Conservation (phyloP, 2,797 vertebrate genomes). For the Alosa sapidissima region DNA sequence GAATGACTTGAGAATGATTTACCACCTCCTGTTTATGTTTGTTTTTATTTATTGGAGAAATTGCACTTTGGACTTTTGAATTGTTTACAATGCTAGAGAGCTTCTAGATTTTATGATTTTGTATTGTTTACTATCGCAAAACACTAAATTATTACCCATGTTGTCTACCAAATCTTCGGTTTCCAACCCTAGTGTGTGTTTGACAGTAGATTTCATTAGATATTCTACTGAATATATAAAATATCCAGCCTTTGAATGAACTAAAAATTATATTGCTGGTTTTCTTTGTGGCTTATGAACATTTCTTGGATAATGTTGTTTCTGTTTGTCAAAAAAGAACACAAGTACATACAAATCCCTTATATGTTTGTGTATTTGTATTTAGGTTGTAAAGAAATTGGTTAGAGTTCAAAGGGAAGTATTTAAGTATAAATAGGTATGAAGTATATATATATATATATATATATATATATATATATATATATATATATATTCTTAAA, state of each 20-base stretch:
- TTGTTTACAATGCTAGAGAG: slow-evolving; percentile 61
- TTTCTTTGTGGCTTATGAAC: slow-evolving; percentile 55
- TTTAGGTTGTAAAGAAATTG: slow-evolving; percentile 40
- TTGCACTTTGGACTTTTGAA: slow-evolving; percentile 67
- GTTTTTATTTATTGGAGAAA: slow-evolving; percentile 52
- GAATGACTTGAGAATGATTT: slow-evolving; percentile 31
- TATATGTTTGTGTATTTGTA: slow-evolving; percentile 34
- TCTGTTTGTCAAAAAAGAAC: slow-evolving; percentile 54
- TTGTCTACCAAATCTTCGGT: slow-evolving; percentile 49
- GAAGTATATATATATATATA: too few species aligned
- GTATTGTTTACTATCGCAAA: slow-evolving; percentile 53
- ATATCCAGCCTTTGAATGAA: slow-evolving; percentile 50
- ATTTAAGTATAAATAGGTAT: slow-evolving; percentile 30
- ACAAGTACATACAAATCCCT: slow-evolving; percentile 37
- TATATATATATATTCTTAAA: slow-evolving; percentile 45
- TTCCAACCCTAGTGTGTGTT: slow-evolving; percentile 51
- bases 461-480: too few species aligned
- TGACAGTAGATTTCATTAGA: slow-evolving; percentile 58
- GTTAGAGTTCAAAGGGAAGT: slow-evolving; percentile 29
- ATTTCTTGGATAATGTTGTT: slow-evolving; percentile 57
- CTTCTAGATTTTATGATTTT: slow-evolving; percentile 57
- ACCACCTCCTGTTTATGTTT: slow-evolving; percentile 46
- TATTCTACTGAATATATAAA: slow-evolving; percentile 54
- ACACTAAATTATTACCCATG: slow-evolving; percentile 61
- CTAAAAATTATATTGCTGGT: slow-evolving; percentile 55